Percentiles rank a stretch among this genome's conserved stretches.
These are phyloP conservation scores for Taphrorychus bicolor DNA, from an alignment of 2,888 invertebrate genomes.

Conservation along the genomic window DNA sequence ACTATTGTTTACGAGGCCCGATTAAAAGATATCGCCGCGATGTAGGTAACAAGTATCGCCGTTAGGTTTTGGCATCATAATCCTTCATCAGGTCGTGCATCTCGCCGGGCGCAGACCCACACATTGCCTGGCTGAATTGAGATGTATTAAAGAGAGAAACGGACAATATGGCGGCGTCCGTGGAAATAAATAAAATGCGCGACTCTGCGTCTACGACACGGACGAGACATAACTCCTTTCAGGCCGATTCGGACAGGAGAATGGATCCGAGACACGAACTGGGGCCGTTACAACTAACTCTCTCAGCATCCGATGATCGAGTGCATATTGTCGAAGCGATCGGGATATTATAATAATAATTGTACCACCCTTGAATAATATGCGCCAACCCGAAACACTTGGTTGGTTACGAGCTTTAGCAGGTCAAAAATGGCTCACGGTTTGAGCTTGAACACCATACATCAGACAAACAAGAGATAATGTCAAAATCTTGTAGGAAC, in stretches of 20 bases:
- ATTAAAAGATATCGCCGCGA: conserved; percentile 46
- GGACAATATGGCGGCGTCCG: conserved; percentile 46
- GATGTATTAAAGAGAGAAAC: conserved; percentile 46
- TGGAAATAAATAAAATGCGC: conserved; percentile 50
- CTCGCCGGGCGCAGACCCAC: conserved; percentile 41
- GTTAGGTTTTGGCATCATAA: conserved; percentile 46
- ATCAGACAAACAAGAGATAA: not conserved
- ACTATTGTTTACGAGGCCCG: conserved; percentile 46
- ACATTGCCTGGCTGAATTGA: conserved; percentile 46
- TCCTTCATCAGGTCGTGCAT: conserved; percentile 48
- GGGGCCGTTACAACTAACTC: conserved; percentile 46
- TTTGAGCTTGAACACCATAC: too few relatives aligned
- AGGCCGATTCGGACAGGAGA: conserved; percentile 54
- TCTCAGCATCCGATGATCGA: conserved; percentile 49
- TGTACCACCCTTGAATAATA: not conserved
- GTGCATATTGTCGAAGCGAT: conserved; percentile 48
- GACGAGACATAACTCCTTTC: conserved; percentile 56
- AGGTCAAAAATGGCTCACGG: too few relatives aligned
- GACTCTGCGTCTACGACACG: conserved; percentile 52
- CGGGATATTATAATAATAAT: conserved; percentile 46
- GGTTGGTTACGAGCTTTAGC: too few relatives aligned
- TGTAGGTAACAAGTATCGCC: conserved; percentile 49
- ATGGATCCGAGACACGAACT: conserved; percentile 56
- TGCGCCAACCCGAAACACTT: too few relatives aligned
- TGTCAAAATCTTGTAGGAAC: not conserved